phyloP scores from a whole-genome alignment of 2,797 vertebrate species.

The Phoeniculus purpureus region DNA sequence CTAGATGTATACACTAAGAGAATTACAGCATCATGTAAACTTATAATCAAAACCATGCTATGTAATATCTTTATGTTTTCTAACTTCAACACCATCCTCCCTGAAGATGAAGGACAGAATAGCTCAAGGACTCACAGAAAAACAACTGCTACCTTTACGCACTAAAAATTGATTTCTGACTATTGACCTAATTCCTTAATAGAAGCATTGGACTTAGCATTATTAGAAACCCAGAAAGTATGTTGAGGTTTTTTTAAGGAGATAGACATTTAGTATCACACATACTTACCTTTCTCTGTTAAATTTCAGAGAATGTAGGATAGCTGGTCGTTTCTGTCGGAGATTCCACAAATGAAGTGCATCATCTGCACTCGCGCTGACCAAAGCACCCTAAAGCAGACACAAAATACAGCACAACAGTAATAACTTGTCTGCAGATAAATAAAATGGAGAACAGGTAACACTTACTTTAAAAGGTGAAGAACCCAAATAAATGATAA shows the following conservation, averaged over 20 bases:
- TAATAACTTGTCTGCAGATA: not conserved
- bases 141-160: not conserved
- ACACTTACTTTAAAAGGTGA: not conserved
- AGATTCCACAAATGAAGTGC: slow-evolving; percentile 98
- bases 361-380: slow-evolving; percentile 94
- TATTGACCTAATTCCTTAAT: not conserved
- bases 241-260: not conserved
- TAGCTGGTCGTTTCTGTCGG: slow-evolving; percentile 92
- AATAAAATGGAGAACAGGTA: not conserved
- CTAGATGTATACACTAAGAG: not conserved
- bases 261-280: not conserved
- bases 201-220: not conserved
- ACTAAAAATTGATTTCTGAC: not conserved
- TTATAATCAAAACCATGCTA: not conserved
- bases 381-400: slow-evolving; percentile 90
- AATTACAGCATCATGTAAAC: not conserved
- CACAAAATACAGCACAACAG: slow-evolving; percentile 7
- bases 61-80: not conserved
- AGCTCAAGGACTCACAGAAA: not conserved
- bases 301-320: slow-evolving; percentile 98
- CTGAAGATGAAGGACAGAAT: not conserved
- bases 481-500: not conserved
- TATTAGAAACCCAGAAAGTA: not conserved
- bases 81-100: not conserved
- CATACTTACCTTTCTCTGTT: slow-evolving; percentile 92